Conservation (phyloP, 2,113 vertebrate species). For the Arizona elegans region DNA sequence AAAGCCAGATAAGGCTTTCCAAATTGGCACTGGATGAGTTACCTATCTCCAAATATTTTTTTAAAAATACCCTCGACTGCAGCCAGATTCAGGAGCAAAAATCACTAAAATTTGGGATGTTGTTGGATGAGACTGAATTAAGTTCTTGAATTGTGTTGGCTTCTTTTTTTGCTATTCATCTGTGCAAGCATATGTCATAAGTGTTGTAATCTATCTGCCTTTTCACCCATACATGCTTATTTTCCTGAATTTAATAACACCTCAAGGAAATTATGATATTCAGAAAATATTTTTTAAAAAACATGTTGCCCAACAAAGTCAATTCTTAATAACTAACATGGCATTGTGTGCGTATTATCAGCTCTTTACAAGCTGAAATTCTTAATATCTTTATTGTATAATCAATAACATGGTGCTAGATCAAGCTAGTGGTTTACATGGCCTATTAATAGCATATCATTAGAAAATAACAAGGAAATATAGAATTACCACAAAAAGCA, state of each 20-base stretch:
- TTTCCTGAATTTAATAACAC: neutral
- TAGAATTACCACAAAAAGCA: neutral
- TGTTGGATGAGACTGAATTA: conserved; percentile 30
- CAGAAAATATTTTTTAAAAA: conserved; percentile 18
- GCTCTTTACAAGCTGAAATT: neutral
- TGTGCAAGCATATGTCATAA: neutral
- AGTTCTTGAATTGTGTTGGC: neutral
- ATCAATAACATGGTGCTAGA: neutral
- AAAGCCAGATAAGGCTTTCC: conserved; percentile 54
- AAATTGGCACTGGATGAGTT: conserved; percentile 39
- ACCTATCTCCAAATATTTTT: conserved; percentile 35
- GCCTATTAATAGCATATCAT: neutral
- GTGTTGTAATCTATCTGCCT: neutral
- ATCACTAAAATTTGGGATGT: conserved; percentile 20
- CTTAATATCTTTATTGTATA: neutral
- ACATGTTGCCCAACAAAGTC: neutral
- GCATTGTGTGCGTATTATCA: neutral
- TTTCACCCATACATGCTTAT: neutral
- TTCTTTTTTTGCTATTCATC: neutral
- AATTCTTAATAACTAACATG: neutral
- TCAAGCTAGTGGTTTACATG: neutral
- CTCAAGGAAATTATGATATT: neutral
- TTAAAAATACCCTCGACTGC: conserved; percentile 29
- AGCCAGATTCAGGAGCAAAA: conserved; percentile 31
- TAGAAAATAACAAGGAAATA: neutral